Evolutionary conservation across 2,888 invertebrate species (phyloP), one percentile per base, ranked within the genome.

Genomic region (Thyatira batis): DNA sequence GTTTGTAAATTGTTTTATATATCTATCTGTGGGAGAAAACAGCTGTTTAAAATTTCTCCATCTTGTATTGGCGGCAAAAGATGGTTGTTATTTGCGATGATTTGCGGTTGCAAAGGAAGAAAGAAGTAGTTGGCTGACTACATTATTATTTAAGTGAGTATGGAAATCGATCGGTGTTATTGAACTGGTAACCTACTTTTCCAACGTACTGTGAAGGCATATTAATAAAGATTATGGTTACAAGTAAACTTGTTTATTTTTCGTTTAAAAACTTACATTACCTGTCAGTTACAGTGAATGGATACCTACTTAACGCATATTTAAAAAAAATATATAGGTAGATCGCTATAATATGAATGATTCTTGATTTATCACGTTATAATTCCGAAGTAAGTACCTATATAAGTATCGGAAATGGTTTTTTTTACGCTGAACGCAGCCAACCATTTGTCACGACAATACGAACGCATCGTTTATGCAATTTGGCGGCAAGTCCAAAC

Each of bases 391-490:
- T 39, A n/a, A n/a, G n/a, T n/a, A n/a, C n/a, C n/a, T n/a, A 39
- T 23, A 23, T 39, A 33, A 39, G 30, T 20, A 23, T 23, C 20
- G 28, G 45, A 45, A 45, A 21, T 39, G 20, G 51, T 54, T 51
- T 54, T 28, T 51, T 28, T 53, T 53, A 44, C 45, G 44, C 45
- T 27, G 54, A 54, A 51, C 33, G 54, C 50, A 43, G 43, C 49
- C 46, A 51, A 39, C 39, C 39, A 17, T 30, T 51, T 44, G 49
- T 54, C 54, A 44, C 45, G 51, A 51, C 17, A 5, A 39, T 39
- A 17, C 17, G 17, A 39, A 51, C 51, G 49, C 49, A 49, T 49
- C 49, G 53, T 54, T 51, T 51, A 45, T 20, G 21, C 51, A 54
- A 50, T 43, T 50, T 33, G 43, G 23, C 54, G 54, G 46, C 50